These are phyloP conservation scores for Drosophila pseudoananassae DNA, from an alignment of 1,140 invertebrate species.

Conservation along the genomic window DNA sequence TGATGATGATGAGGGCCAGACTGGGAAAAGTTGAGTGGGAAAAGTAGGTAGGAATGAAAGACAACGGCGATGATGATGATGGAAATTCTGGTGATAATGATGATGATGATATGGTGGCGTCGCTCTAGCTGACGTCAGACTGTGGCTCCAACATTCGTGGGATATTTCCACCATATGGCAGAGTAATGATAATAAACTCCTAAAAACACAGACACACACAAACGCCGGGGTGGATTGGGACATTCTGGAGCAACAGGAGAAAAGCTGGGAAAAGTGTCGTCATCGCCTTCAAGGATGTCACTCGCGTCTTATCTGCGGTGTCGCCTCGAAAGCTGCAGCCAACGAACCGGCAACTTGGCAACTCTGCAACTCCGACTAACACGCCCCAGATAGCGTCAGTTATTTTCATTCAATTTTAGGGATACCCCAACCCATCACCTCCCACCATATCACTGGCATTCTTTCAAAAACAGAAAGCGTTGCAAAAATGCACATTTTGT, in stretches of 20 bases:
- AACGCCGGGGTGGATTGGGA: neutral
- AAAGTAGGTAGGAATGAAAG: constrained; percentile 7
- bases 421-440: too few relatives aligned
- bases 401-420: constrained; percentile 76
- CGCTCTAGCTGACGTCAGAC: constrained; percentile 66
- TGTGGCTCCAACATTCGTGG: constrained; percentile 43
- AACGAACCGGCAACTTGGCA: constrained; percentile 34
- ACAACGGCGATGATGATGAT: constrained; percentile 18
- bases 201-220: constrained; percentile 70
- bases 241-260: constrained; percentile 48
- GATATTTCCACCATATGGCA: constrained; percentile 81
- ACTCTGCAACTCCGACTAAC: constrained; percentile 37
- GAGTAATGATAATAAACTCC: constrained; percentile 83
- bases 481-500: constrained; percentile 45
- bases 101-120: constrained; percentile 13
- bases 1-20: constrained; percentile 32
- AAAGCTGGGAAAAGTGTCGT: constrained; percentile 56
- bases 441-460: constrained; percentile 9
- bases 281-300: constrained; percentile 62
- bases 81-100: constrained; percentile 15
- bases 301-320: constrained; percentile 57
- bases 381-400: constrained; percentile 60
- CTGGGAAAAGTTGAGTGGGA: constrained; percentile 28
- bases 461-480: constrained; percentile 24
- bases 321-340: constrained; percentile 15